These are phyloP conservation scores for Nephrotoma appendiculata DNA, from an alignment of 2,888 invertebrate genomes.

Conservation along the genomic window DNA sequence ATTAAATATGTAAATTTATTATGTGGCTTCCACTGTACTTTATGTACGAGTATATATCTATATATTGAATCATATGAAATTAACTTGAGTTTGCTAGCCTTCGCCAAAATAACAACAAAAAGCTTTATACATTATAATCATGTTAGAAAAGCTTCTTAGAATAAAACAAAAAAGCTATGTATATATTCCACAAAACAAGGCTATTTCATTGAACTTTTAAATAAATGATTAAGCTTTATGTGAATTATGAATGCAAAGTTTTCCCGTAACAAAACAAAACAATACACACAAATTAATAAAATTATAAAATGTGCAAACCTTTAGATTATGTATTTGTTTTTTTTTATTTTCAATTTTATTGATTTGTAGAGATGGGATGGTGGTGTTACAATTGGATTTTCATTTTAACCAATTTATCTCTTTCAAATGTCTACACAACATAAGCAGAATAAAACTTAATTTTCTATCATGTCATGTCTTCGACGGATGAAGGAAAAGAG, in stretches of 20 bases:
- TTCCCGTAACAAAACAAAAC: neutral
- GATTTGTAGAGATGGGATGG: neutral
- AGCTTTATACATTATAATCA: neutral
- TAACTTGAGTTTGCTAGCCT: neutral
- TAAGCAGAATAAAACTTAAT: neutral
- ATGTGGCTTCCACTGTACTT: neutral
- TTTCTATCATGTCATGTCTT: neutral
- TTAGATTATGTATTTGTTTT: neutral
- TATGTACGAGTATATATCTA: neutral
- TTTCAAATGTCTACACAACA: neutral
- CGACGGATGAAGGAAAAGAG: neutral
- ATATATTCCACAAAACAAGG: neutral
- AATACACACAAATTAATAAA: neutral
- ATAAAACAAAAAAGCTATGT: neutral
- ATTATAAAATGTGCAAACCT: neutral
- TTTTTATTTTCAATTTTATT: neutral
- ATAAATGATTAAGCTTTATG: neutral
- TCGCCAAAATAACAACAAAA: neutral
- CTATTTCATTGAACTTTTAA: neutral
- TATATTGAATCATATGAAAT: neutral
- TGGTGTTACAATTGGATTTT: neutral
- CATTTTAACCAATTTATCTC: neutral
- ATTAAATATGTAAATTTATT: neutral
- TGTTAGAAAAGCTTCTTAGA: neutral
- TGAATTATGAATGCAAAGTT: neutral